phyloP scores from a whole-genome alignment of 2,888 invertebrate genomes.

The Acleris emargana region DNA sequence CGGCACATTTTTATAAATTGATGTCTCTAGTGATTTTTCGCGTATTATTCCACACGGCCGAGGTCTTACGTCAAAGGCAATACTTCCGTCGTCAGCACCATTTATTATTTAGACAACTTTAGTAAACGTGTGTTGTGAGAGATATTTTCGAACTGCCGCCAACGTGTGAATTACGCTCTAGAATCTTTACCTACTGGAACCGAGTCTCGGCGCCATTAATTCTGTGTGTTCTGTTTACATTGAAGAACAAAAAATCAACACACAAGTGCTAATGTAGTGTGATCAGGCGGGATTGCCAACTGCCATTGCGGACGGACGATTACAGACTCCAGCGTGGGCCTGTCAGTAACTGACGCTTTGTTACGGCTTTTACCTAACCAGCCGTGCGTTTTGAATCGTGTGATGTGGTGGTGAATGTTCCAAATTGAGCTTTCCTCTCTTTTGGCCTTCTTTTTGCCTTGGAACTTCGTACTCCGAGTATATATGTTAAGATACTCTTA shows the following conservation, averaged over 20 bases:
- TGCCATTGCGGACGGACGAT: conserved; percentile 37
- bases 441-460: no score
- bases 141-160: conserved; percentile 69
- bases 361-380: conserved; percentile 1
- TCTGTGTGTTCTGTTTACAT: conserved; percentile 64
- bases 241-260: conserved; percentile 56
- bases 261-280: conserved; percentile 68
- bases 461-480: no score
- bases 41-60: conserved; percentile 53
- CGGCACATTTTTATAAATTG: conserved; percentile 54
- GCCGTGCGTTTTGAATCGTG: no score
- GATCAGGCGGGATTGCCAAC: conserved; percentile 51
- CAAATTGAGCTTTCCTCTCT: no score
- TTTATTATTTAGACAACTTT: conserved; percentile 74
- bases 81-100: conserved; percentile 64
- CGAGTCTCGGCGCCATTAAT: conserved; percentile 64
- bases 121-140: conserved; percentile 57
- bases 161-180: conserved; percentile 63
- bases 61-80: conserved; percentile 61
- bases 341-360: conserved; percentile 23
- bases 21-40: conserved; percentile 59
- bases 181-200: conserved; percentile 47
- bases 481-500: no score
- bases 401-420: no score
- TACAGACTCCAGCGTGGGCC: conserved; percentile 18